Evolutionary conservation across 1,140 invertebrate genomes (phyloP).

Genomic region (Reticulitermes speratus): DNA sequence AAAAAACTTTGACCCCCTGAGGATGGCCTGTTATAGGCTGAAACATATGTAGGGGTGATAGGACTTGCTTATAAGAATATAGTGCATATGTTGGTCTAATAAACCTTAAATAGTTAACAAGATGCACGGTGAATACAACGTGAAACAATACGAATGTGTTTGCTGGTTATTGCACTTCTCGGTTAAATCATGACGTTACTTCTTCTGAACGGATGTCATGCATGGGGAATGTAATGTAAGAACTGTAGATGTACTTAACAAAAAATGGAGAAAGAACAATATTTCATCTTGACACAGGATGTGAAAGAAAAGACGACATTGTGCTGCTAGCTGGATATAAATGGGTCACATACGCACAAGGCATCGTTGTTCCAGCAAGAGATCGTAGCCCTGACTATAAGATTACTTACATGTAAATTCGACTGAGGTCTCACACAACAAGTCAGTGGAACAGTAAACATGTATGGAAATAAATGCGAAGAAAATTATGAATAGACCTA

Average conservation of each 20-base stretch:
- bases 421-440: too few species aligned
- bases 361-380: neutral
- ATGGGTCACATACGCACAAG: neutral
- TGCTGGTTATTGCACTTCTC: neutral
- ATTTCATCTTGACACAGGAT: conserved; percentile 6
- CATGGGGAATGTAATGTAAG: neutral
- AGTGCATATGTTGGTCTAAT: too few species aligned
- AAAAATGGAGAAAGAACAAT: neutral
- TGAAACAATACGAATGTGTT: too few species aligned
- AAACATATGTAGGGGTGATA: too few species aligned
- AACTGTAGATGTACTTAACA: neutral
- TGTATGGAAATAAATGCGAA: too few species aligned
- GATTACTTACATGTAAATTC: neutral
- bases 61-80: too few species aligned
- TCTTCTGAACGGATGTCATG: neutral
- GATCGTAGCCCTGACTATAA: neutral
- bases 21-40: too few species aligned
- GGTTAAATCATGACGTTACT: neutral
- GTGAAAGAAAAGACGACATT: neutral
- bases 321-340: neutral
- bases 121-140: too few species aligned
- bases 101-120: too few species aligned
- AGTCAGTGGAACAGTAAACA: too few species aligned
- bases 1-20: too few species aligned
- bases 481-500: too few species aligned